Percentiles rank a stretch among this genome's conserved stretches.
These are phyloP conservation scores for Diorhabda elongata DNA, from an alignment of 1,140 invertebrate species.

Conservation along the genomic window DNA sequence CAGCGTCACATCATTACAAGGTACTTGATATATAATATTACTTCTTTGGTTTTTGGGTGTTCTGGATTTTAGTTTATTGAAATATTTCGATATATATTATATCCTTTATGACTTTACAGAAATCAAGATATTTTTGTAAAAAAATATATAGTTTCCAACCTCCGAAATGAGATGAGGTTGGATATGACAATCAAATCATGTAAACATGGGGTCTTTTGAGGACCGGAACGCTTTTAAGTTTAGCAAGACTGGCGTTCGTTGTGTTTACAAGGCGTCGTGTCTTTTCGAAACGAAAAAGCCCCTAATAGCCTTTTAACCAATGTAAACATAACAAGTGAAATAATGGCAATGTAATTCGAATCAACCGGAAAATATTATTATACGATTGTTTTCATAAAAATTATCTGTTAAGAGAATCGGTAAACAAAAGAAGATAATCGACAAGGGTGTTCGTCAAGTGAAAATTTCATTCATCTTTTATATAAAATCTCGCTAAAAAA, in stretches of 20 bases:
- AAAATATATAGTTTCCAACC: too few relatives aligned
- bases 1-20: too few relatives aligned
- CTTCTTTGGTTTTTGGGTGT: too few relatives aligned
- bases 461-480: too few relatives aligned
- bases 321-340: slow-evolving; percentile 30
- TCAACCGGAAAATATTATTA: slow-evolving; percentile 22
- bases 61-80: too few relatives aligned
- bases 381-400: slow-evolving; percentile 15
- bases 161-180: too few relatives aligned
- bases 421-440: slow-evolving; percentile 3
- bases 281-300: slow-evolving; percentile 24
- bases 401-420: slow-evolving; percentile 13
- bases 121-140: too few relatives aligned
- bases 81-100: too few relatives aligned
- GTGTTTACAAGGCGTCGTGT: background rate
- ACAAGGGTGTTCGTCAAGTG: too few relatives aligned
- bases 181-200: background rate
- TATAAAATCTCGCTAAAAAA: too few relatives aligned
- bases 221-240: slow-evolving; percentile 26
- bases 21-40: too few relatives aligned
- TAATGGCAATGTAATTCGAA: slow-evolving; percentile 27
- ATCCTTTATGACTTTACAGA: too few relatives aligned
- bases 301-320: slow-evolving; percentile 30
- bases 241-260: slow-evolving; percentile 21
- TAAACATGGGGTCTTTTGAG: slow-evolving; percentile 23